Percentiles rank a stretch among this genome's conserved stretches.
Evolutionary conservation across 2,113 vertebrate genomes (phyloP).

Genomic region (Neotoma lepida): DNA sequence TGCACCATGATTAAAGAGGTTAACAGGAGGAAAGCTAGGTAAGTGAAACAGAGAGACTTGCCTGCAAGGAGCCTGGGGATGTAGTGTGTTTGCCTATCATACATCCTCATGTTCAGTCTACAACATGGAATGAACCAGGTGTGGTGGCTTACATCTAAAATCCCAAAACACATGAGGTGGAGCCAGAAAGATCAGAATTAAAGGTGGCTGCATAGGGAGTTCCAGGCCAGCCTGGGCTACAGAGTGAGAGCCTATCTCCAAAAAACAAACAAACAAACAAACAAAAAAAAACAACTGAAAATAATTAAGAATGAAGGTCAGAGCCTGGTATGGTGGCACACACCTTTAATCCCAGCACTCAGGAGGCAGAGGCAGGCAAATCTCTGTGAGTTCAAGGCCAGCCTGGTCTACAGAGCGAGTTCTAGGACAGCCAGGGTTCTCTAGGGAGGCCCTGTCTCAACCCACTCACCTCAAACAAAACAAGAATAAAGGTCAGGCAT

Average conservation of each 20-base stretch:
- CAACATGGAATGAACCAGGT: background rate
- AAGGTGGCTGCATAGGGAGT: background rate
- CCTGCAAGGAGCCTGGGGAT: background rate
- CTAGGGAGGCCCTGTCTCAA: background rate
- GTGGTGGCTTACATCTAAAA: background rate
- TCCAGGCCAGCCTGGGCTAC: background rate
- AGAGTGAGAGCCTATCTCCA: background rate
- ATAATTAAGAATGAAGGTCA: background rate
- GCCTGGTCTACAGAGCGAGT: background rate
- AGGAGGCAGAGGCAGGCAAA: background rate
- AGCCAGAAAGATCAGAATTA: background rate
- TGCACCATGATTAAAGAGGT: background rate
- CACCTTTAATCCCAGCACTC: background rate
- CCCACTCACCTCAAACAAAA: background rate
- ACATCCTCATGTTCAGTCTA: background rate
- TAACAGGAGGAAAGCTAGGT: constrained; percentile 6
- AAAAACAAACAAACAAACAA: background rate
- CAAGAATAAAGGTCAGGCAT: background rate
- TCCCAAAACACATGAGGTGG: background rate
- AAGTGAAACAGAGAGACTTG: background rate
- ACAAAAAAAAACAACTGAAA: background rate
- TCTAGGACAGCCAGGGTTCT: background rate
- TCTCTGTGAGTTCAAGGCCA: background rate
- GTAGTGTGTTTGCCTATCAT: background rate
- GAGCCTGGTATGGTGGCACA: background rate